A percentile compares a stretch with the other conserved stretches of the same genome.
Evolutionary conservation across 2,113 vertebrate genomes (phyloP).

Genomic region (Collichthys lucidus): DNA sequence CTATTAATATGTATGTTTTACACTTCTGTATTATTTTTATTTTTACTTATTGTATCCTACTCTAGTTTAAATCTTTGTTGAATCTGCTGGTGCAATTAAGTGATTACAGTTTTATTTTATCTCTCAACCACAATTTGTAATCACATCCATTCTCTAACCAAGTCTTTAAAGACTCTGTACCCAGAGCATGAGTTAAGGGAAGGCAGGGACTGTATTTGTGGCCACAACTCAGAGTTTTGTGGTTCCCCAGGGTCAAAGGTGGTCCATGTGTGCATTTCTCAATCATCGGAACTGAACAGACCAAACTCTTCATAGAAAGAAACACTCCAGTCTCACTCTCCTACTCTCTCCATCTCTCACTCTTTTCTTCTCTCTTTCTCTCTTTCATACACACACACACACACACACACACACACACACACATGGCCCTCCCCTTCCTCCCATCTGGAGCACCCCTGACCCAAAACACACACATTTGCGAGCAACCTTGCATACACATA

Average conservation of each 20-base stretch:
- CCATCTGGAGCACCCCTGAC: slow-evolving; percentile 75
- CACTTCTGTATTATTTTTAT: neutral
- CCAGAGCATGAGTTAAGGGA: slow-evolving; percentile 18
- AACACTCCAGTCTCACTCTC: slow-evolving; percentile 38
- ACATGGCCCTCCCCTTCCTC: slow-evolving; percentile 46
- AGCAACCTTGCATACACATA: slow-evolving; percentile 29
- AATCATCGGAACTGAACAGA: slow-evolving; percentile 64
- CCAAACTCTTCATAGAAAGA: slow-evolving; percentile 63
- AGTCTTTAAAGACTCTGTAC: neutral
- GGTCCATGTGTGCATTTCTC: slow-evolving; percentile 73
- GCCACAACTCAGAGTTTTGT: slow-evolving; percentile 50
- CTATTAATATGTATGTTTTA: neutral
- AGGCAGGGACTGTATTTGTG: slow-evolving; percentile 22
- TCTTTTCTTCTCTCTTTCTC: no score
- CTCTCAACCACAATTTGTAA: neutral
- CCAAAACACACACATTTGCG: slow-evolving; percentile 50
- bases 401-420: neutral
- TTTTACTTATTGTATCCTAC: neutral
- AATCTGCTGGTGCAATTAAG: neutral
- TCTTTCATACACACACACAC: no score
- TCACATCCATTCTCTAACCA: slow-evolving; percentile 8
- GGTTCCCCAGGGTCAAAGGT: slow-evolving; percentile 65
- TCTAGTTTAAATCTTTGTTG: neutral
- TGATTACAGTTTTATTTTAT: slow-evolving; percentile 9
- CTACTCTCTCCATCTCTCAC: neutral